A percentile compares a stretch with the other conserved stretches of the same genome.
phyloP scores from a whole-genome alignment of 2,797 vertebrate genomes.

The Enteromius fasciolatus region DNA sequence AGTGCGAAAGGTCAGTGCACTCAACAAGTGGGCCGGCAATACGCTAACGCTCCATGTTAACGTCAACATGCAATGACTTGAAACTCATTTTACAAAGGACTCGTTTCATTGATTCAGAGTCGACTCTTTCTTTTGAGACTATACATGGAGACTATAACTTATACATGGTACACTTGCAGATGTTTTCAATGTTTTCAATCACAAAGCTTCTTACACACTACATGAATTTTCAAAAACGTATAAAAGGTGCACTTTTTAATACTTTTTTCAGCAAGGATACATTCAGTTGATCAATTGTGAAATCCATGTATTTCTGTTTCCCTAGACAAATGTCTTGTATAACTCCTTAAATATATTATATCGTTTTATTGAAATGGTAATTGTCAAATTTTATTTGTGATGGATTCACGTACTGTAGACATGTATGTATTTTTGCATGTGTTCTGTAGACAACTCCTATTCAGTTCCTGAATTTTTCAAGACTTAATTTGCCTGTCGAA shows the following conservation, averaged over 20 bases:
- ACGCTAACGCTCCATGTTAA: too few species aligned
- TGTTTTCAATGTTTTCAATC: too few species aligned
- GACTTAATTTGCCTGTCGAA: slow-evolving; percentile 6
- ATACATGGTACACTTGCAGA: too few species aligned
- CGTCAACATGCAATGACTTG: too few species aligned
- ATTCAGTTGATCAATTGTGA: neutral
- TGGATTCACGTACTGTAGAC: neutral
- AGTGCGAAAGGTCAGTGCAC: too few species aligned
- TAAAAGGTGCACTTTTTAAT: neutral
- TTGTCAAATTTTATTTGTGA: neutral
- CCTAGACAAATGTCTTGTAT: neutral
- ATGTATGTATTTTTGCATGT: neutral
- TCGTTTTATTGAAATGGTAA: neutral
- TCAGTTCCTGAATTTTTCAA: neutral
- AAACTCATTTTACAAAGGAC: too few species aligned
- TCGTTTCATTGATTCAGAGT: too few species aligned
- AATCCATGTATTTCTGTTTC: neutral
- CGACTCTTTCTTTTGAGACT: too few species aligned
- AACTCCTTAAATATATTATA: neutral
- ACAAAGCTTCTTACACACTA: too few species aligned
- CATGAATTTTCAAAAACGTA: too few species aligned
- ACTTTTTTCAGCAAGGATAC: neutral
- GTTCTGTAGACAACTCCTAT: neutral
- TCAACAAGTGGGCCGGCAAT: too few species aligned
- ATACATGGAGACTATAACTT: too few species aligned